Conservation (phyloP, 2,113 vertebrate species). For the Aphyosemion australe region DNA sequence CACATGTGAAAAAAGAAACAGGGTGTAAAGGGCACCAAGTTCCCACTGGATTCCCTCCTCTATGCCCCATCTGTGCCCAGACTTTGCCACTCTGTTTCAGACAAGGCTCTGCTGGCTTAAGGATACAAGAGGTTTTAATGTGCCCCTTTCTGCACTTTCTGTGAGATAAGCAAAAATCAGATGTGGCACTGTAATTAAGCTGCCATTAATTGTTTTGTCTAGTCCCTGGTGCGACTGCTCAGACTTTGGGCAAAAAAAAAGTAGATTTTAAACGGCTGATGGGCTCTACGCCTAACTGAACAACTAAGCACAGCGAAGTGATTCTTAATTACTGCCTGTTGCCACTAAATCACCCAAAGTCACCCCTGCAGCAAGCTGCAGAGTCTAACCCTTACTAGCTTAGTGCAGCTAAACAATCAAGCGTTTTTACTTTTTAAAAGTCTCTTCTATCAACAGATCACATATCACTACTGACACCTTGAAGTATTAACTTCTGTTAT, state of each 20-base stretch:
- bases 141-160: slow-evolving; percentile 39
- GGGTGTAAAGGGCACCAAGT: slow-evolving; percentile 75
- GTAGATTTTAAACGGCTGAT: slow-evolving; percentile 60
- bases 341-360: slow-evolving; percentile 66
- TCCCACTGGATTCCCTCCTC: slow-evolving; percentile 71
- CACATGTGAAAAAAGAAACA: slow-evolving; percentile 71
- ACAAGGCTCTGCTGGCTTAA: slow-evolving; percentile 13
- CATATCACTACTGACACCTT: not conserved
- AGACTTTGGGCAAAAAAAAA: slow-evolving; percentile 53
- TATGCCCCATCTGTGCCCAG: slow-evolving; percentile 68
- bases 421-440: slow-evolving; percentile 5
- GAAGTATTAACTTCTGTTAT: slow-evolving; percentile 2
- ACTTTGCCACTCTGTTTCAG: slow-evolving; percentile 47
- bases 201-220: slow-evolving; percentile 69
- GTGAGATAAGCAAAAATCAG: slow-evolving; percentile 52
- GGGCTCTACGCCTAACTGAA: slow-evolving; percentile 68
- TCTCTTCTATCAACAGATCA: slow-evolving; percentile 1
- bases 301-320: slow-evolving; percentile 64
- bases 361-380: slow-evolving; percentile 50
- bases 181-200: slow-evolving; percentile 69
- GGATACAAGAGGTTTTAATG: slow-evolving; percentile 16
- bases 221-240: slow-evolving; percentile 47
- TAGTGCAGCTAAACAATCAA: slow-evolving; percentile 10
- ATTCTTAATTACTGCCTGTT: slow-evolving; percentile 73
- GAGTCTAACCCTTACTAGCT: slow-evolving; percentile 22